Evolutionary conservation across 2,113 vertebrate species (phyloP).

Genomic region (Festucalex cinctus): DNA sequence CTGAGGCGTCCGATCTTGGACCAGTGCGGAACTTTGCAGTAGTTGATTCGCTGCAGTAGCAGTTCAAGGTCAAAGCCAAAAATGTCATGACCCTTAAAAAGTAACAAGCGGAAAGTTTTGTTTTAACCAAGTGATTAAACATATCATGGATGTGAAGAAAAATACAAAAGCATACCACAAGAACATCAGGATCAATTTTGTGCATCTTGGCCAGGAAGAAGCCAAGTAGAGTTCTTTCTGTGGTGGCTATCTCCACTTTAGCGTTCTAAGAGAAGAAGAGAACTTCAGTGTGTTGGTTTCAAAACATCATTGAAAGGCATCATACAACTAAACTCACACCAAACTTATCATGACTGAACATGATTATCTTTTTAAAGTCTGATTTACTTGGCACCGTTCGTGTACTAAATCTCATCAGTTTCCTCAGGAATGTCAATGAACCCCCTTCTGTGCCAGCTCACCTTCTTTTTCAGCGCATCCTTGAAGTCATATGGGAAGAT

Average conservation of each 20-base stretch:
- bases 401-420: neutral
- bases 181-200: conserved; percentile 93
- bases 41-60: conserved; percentile 89
- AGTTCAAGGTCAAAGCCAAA: conserved; percentile 97
- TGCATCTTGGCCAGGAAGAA: conserved; percentile 97
- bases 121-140: neutral
- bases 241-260: conserved; percentile 87
- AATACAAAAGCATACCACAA: conserved; percentile 77
- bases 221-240: conserved; percentile 89
- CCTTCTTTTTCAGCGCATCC: conserved; percentile 83
- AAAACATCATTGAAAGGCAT: neutral
- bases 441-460: conserved; percentile 45
- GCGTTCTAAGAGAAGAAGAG: conserved; percentile 77
- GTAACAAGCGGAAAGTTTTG: conserved; percentile 5
- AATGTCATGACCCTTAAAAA: conserved; percentile 93
- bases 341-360: neutral
- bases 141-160: neutral
- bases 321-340: neutral
- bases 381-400: neutral
- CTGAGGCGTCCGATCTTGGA: conserved; percentile 94
- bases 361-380: neutral
- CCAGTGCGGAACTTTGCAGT: conserved; percentile 93
- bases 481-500: conserved; percentile 94
- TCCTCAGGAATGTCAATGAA: neutral
- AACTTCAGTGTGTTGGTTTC: neutral